Evolutionary conservation across 2,113 vertebrate genomes (phyloP), one percentile per base, ranked within the genome.

Genomic region (Austrofundulus limnaeus): DNA sequence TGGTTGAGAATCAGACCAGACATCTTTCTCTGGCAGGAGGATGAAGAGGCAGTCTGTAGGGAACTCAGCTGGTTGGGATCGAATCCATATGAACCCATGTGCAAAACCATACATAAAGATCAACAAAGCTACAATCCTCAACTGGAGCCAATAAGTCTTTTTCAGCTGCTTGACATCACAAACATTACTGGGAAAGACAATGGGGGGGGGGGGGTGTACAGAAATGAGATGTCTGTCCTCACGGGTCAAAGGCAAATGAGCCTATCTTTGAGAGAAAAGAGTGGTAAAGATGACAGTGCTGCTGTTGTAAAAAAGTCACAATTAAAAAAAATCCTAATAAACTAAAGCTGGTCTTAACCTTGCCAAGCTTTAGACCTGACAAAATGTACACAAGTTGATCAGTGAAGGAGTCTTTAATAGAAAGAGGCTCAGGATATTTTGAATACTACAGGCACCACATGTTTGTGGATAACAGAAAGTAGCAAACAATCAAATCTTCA

Each of bases 11-110:
- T 63, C 61, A 76, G 72, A 74, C 55, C 74, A 82, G 63, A 82
- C 62, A 69, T 3, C 12, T 82, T 74, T 63, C 46, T 37, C 70
- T 85, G 85, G 87, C 83, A 82, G 69, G 47, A 59, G 24, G 42
- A 69, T 15, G 66, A 61, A 37, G 54, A 71, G 52, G 65, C 60
- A 66, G 65, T 66, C 78, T 61, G 78, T 41, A 45, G 71, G 63
- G 58, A 67, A 73, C 82, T 80, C 88, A 90, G 88, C 81, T 91
- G 88, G 83, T 80, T 71, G 71, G 66, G 70, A 75, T 72, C 70
- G 81, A 80, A 83, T 47, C 59, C 58, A 80, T 55, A 16, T n/a
- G 11, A 60, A 72, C 57, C 61, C 42, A 68, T 13, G 45, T 28
- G 23, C 24, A 16, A 8, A 56, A 37, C 50, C 47, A 60, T 28